phyloP scores from a whole-genome alignment of 2,888 invertebrate species.

The Pilophorus perplexus region DNA sequence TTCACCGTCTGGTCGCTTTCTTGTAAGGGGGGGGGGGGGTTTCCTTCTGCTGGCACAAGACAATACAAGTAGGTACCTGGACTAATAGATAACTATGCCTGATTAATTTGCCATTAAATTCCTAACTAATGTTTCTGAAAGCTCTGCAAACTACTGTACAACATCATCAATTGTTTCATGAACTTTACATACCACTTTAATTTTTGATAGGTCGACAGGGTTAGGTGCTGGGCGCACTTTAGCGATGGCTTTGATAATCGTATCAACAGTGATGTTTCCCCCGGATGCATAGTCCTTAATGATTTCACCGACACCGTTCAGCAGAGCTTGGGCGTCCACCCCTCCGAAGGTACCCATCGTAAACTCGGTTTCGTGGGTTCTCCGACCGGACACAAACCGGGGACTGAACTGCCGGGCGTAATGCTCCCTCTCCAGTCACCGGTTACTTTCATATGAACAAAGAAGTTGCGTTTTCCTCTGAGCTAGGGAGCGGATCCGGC shows the following conservation, averaged over 20 bases:
- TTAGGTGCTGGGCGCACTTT: slow-evolving; percentile 38
- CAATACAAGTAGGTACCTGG: no score
- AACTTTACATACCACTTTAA: slow-evolving; percentile 49
- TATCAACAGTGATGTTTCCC: slow-evolving; percentile 45
- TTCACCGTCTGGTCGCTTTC: no score
- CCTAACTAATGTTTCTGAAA: no score
- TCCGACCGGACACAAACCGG: slow-evolving; percentile 3
- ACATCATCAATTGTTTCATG: no score
- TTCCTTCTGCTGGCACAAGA: no score
- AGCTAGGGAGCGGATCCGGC: not conserved
- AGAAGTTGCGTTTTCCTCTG: not conserved
- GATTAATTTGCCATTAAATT: no score
- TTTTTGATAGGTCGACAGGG: slow-evolving; percentile 47
- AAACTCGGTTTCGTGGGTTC: not conserved
- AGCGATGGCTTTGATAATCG: slow-evolving; percentile 46
- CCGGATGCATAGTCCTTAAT: slow-evolving; percentile 44
- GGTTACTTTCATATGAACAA: not conserved
- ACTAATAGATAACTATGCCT: no score
- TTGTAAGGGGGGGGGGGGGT: no score
- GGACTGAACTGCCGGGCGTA: not conserved
- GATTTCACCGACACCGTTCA: slow-evolving; percentile 47
- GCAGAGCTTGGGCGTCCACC: slow-evolving; percentile 41
- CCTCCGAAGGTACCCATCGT: slow-evolving; percentile 36
- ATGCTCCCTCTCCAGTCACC: not conserved
- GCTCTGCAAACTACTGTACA: no score